Conservation (phyloP, 1,140 invertebrate genomes). For the Himalopsyche phryganea region DNA sequence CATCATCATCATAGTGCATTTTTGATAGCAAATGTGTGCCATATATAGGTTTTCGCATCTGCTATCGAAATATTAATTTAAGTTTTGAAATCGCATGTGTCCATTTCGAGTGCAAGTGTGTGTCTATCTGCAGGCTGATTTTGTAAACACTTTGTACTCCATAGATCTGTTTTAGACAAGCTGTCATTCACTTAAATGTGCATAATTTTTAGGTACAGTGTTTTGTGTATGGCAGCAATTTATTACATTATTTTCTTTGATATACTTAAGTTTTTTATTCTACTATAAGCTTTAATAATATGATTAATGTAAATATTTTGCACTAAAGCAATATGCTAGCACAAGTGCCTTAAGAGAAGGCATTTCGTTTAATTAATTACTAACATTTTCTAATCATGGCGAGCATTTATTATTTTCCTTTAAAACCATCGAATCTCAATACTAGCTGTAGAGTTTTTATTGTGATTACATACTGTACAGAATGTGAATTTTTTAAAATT, state of each 20-base stretch:
- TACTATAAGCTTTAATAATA: no score
- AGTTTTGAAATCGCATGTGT: slow-evolving; percentile 27
- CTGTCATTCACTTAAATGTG: slow-evolving; percentile 20
- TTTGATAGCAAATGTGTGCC: slow-evolving; percentile 12
- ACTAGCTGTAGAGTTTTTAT: neutral
- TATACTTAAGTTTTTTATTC: slow-evolving; percentile 19
- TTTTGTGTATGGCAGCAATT: slow-evolving; percentile 16
- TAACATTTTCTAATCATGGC: slow-evolving; percentile 8
- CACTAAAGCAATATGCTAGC: slow-evolving; percentile 19
- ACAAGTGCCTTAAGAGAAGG: slow-evolving; percentile 32
- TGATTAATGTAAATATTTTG: slow-evolving; percentile 10
- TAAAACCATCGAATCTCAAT: neutral
- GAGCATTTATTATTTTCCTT: slow-evolving; percentile 6
- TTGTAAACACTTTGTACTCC: neutral
- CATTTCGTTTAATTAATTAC: slow-evolving; percentile 14
- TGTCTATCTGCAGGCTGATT: slow-evolving; percentile 5
- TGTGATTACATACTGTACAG: neutral
- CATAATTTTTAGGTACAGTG: slow-evolving; percentile 23
- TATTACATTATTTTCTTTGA: slow-evolving; percentile 13
- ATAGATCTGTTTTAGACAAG: neutral
- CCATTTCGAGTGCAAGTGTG: slow-evolving; percentile 21
- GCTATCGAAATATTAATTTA: slow-evolving; percentile 14
- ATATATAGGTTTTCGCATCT: slow-evolving; percentile 9
- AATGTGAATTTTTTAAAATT: no score
- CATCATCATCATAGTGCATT: neutral